A percentile compares a stretch with the other conserved stretches of the same genome.
Evolutionary conservation across 2,797 vertebrate species (phyloP).

Genomic region (Propithecus perrieri): DNA sequence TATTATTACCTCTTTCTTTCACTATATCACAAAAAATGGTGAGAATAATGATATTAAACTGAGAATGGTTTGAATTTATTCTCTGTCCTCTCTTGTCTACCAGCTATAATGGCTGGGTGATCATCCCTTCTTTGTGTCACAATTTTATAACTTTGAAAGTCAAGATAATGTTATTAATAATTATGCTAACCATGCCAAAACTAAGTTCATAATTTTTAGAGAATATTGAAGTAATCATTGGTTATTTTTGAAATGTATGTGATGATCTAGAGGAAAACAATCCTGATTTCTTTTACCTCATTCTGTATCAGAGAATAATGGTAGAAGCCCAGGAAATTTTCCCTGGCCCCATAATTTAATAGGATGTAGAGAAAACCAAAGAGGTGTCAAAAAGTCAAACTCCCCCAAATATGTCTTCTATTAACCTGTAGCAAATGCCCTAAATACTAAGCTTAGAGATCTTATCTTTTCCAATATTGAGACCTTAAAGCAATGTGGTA

Average conservation of each 20-base stretch:
- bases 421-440: neutral
- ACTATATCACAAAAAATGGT: neutral
- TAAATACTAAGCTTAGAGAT: neutral
- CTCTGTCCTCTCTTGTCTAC: neutral
- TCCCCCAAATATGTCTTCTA: neutral
- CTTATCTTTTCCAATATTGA: neutral
- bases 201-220: neutral
- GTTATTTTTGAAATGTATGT: conserved; percentile 49
- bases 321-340: neutral
- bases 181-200: conserved; percentile 28
- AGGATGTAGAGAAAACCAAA: neutral
- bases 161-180: conserved; percentile 18
- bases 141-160: conserved; percentile 48
- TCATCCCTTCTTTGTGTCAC: neutral
- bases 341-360: neutral
- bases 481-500: neutral
- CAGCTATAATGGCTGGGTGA: neutral
- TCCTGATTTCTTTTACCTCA: conserved; percentile 23
- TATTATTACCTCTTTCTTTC: neutral
- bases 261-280: neutral
- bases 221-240: conserved; percentile 32
- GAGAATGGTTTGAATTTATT: conserved; percentile 2
- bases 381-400: neutral
- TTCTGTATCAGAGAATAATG: neutral
- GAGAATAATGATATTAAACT: neutral